Conservation (phyloP, 2,797 vertebrate genomes). For the Varecia variegata region DNA sequence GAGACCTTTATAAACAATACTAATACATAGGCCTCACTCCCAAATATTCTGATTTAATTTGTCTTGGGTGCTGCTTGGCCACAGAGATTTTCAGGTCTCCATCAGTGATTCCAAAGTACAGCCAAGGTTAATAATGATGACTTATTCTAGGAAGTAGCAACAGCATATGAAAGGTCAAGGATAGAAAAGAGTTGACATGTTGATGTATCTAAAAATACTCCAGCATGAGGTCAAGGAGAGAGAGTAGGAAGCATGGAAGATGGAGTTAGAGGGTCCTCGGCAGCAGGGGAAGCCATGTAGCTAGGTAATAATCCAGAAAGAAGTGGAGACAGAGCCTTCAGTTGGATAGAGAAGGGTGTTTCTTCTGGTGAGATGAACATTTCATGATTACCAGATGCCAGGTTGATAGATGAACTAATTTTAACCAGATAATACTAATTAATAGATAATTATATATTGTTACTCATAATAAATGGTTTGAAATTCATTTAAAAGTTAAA, state of each 20-base stretch:
- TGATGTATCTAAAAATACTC: neutral
- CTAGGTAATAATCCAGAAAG: neutral
- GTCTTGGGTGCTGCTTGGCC: neutral
- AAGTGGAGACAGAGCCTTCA: neutral
- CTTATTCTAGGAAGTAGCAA: neutral
- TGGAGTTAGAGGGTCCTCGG: neutral
- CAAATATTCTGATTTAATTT: neutral
- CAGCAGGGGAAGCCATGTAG: rapidly evolving
- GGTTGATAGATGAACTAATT: neutral
- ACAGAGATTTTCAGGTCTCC: neutral
- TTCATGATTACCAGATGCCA: neutral
- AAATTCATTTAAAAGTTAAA: neutral
- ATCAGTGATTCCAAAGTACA: neutral
- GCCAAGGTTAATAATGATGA: neutral
- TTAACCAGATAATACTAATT: neutral
- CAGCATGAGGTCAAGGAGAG: neutral
- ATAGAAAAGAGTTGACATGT: rapidly evolving
- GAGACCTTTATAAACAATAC: neutral
- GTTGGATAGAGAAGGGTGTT: neutral
- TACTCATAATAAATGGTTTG: neutral
- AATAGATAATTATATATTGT: neutral
- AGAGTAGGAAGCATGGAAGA: neutral
- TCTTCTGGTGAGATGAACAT: neutral
- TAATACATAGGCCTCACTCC: neutral
- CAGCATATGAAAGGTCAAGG: neutral